Evolutionary conservation across 2,888 invertebrate genomes (phyloP).

Genomic region (Coenonympha glycerion): DNA sequence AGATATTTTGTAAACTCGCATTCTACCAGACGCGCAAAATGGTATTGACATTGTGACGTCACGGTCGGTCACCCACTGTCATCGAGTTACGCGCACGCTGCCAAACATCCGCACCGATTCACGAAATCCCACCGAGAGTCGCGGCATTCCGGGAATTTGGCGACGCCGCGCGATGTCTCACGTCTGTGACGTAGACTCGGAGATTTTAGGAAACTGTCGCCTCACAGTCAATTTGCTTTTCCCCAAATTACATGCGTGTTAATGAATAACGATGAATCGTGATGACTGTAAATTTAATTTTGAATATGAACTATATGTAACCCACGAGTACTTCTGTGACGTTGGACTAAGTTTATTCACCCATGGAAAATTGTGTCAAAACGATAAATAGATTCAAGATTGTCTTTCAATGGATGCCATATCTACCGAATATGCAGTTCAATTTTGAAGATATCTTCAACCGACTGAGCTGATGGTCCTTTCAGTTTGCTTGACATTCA

Average conservation of each 20-base stretch:
- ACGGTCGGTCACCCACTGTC: slow-evolving; percentile 10
- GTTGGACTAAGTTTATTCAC: background rate
- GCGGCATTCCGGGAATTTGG: slow-evolving; percentile 22
- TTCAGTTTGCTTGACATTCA: too few species aligned
- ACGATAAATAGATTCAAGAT: too few species aligned
- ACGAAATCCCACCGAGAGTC: slow-evolving; percentile 3
- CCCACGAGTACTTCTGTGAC: background rate
- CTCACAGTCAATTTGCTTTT: background rate
- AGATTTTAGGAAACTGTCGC: slow-evolving; percentile 1
- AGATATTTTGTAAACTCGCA: too few species aligned
- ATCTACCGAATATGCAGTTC: too few species aligned
- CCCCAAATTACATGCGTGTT: background rate
- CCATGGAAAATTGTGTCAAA: too few species aligned
- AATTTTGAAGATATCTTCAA: too few species aligned
- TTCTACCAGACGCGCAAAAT: too few species aligned
- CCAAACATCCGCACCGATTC: slow-evolving; percentile 8
- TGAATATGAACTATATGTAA: background rate
- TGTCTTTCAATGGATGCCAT: too few species aligned
- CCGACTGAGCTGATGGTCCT: too few species aligned
- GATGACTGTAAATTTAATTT: background rate
- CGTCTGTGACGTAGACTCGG: slow-evolving; percentile 1
- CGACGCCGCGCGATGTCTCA: slow-evolving; percentile 1
- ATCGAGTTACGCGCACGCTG: slow-evolving; percentile 2
- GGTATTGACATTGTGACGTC: background rate
- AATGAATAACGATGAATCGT: background rate